Base-by-base conservation (phyloP, 2,888 invertebrate species). In the Stictocephala bisonia region DNA sequence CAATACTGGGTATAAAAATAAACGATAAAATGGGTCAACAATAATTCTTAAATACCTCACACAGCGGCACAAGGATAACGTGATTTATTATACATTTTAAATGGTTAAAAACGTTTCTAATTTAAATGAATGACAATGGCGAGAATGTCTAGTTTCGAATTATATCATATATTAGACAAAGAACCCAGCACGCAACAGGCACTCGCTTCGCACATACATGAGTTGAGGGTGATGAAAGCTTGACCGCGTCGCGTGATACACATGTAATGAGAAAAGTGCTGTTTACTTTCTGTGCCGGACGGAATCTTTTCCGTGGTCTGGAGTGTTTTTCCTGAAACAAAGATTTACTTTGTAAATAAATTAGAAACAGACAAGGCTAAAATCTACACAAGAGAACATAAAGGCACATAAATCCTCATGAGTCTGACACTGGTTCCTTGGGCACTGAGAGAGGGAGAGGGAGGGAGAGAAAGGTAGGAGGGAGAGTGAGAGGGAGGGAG, bases 221-320 rank as follows among this genome's bases (percentile, higher is more conserved):
- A 9, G 35, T 35, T 35, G 11, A 35, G 11, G 35, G 35, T 31
- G 35, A 31, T 31, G 35, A 31, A 31, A 31, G 35, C 35, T 31
- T 31, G 35, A 9, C 35, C 35, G 35, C 35, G 35, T 31, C 35
- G 35, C 35, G 35, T 31, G 35, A 31, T 31, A 31, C 35, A 7
- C 7, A 15, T 44, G 9, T 44, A 15, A 15, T 44, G 44, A n/a
- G 7, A 9, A 11, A 35, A 11, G 7, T 6, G 44, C 44, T n/a
- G 4, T 73, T 81, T 81, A 82, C 75, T 82, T 82, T 75, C 82
- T 78, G 71, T 82, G 82, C 74, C 82, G 79, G 41, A 82, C 82
- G 44, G 80, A 79, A 68, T 82, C 82, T 75, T 82, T 82, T 22
- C 81, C 81, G 69, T 81, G 81, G 75, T 82, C 82, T 29, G 81